Percentiles rank a stretch among this genome's conserved stretches.
phyloP scores from a whole-genome alignment of 1,140 invertebrate genomes.

The Bombus fervidus region DNA sequence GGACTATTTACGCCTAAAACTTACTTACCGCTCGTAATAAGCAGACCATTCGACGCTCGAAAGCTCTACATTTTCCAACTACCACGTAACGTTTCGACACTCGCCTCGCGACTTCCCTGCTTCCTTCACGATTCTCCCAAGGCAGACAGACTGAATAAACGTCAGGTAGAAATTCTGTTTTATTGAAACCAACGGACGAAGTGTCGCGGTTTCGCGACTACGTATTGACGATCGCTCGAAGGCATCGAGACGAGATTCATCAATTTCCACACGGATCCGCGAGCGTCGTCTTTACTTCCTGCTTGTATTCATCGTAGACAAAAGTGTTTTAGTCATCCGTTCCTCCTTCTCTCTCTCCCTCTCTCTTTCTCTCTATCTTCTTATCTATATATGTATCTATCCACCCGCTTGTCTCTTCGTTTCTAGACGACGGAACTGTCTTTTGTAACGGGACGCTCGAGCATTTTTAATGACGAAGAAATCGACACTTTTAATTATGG shows the following conservation, averaged over 20 bases:
- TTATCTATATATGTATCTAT: neutral
- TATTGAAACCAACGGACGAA: constrained; percentile 22
- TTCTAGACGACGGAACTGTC: constrained; percentile 37
- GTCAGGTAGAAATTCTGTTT: constrained; percentile 32
- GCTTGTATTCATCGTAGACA: constrained; percentile 62
- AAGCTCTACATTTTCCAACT: neutral
- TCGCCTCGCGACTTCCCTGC: neutral
- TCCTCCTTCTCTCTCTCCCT: neutral
- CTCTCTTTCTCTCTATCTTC: constrained; percentile 6
- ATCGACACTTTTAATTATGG: constrained; percentile 68
- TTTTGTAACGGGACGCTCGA: constrained; percentile 48
- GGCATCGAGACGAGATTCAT: constrained; percentile 72
- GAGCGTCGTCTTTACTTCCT: constrained; percentile 58
- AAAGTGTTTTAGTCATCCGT: constrained; percentile 40
- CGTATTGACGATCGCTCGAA: constrained; percentile 61
- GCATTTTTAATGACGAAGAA: constrained; percentile 63
- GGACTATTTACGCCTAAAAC: too few relatives aligned
- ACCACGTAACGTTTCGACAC: neutral
- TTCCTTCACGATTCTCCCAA: neutral
- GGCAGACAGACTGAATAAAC: constrained; percentile 20
- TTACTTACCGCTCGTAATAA: neutral
- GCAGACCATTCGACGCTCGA: neutral
- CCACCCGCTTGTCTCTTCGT: constrained; percentile 37
- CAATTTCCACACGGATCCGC: constrained; percentile 73
- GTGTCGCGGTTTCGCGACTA: constrained; percentile 59